phyloP scores from a whole-genome alignment of 2,888 invertebrate species.

The Bedellia somnulentella region DNA sequence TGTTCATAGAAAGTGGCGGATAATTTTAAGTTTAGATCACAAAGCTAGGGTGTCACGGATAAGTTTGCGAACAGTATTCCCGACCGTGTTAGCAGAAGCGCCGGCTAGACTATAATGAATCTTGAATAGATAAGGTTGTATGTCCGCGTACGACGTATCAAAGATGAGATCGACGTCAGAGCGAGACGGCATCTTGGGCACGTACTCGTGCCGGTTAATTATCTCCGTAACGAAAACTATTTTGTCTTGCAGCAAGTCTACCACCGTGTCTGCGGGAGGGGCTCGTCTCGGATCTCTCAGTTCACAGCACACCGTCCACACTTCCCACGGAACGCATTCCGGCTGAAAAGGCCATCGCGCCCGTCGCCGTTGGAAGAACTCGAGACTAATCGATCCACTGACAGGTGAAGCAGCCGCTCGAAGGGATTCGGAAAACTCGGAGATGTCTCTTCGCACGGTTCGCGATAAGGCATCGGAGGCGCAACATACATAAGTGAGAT shows the following conservation, averaged over 20 bases:
- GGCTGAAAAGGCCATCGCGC: constrained; percentile 88
- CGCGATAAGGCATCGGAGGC: constrained; percentile 78
- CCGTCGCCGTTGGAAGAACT: constrained; percentile 92
- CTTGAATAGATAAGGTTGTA: constrained; percentile 96
- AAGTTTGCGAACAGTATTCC: constrained; percentile 87
- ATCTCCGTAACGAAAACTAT: constrained; percentile 93
- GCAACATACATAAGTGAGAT: constrained; percentile 96
- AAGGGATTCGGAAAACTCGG: constrained; percentile 75
- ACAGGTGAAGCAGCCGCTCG: constrained; percentile 63
- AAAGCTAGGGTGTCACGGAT: constrained; percentile 83
- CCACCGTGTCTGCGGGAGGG: constrained; percentile 85
- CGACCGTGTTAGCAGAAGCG: constrained; percentile 77
- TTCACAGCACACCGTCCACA: constrained; percentile 94
- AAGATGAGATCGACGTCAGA: constrained; percentile 92
- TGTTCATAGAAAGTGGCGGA: no score
- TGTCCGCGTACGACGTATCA: constrained; percentile 89
- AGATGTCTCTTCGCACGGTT: constrained; percentile 74
- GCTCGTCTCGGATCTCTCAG: constrained; percentile 80
- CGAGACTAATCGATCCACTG: constrained; percentile 86
- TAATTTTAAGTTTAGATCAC: no score
- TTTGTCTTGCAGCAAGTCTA: constrained; percentile 87
- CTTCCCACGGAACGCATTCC: constrained; percentile 97
- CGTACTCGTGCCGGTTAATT: constrained; percentile 94
- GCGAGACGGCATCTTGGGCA: constrained; percentile 93
- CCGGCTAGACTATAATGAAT: constrained; percentile 82